These are phyloP conservation scores for Amphibalanus amphitrite DNA, from an alignment of 1,140 invertebrate species.

Conservation along the genomic window DNA sequence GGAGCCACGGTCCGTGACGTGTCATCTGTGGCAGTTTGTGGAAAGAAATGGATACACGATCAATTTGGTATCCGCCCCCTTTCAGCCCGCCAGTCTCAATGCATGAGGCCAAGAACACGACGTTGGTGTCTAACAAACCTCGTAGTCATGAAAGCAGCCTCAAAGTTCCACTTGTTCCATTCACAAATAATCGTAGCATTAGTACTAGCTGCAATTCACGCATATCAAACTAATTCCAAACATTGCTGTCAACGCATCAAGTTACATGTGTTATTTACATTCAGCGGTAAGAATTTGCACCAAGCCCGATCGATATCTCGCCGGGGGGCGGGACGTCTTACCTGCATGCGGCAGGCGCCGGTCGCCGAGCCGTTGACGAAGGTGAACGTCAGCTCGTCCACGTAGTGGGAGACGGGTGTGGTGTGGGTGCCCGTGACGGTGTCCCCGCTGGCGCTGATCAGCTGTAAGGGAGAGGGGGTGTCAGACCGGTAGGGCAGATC, in stretches of 20 bases:
- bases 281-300: background rate
- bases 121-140: no score
- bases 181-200: no score
- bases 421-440: slow-evolving; percentile 25
- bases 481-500: background rate
- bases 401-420: slow-evolving; percentile 26
- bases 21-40: background rate
- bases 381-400: slow-evolving; percentile 28
- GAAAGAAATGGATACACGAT: slow-evolving; percentile 7
- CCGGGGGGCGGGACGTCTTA: background rate
- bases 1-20: background rate
- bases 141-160: no score
- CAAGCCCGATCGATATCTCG: background rate
- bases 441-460: slow-evolving; percentile 16
- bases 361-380: slow-evolving; percentile 17
- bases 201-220: background rate
- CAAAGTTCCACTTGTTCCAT: no score
- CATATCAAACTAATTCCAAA: no score
- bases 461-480: slow-evolving; percentile 7
- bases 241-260: slow-evolving; percentile 3
- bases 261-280: background rate
- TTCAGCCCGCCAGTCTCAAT: no score
- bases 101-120: no score
- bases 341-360: background rate
- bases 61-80: no score